Base-by-base conservation (phyloP, 2,888 invertebrate genomes). In the Plagiodera versicolora region DNA sequence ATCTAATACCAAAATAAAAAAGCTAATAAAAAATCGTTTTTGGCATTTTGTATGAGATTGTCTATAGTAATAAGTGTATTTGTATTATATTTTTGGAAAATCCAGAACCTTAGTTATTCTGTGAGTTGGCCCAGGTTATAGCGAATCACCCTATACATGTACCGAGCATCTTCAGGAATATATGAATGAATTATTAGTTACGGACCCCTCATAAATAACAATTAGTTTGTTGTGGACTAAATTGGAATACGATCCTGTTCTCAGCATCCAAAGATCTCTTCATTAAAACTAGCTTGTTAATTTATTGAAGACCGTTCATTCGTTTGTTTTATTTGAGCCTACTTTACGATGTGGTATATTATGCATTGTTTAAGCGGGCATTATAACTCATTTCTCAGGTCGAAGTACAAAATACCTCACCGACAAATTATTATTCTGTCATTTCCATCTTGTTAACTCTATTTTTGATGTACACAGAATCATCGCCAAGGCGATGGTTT, bases 151-250 rank as follows among this genome's bases (percentile, higher is more conserved):
- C 39, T 14, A 11, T 39, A 39, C 47, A 61, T 66, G 68, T 68
- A 70, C 54, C 56, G 65, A 67, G 69, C 67, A 60, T 58, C 39
- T 39, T 53, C 61, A 44, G 68, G 63, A 24, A 24, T 24, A 75
- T 73, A 73, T 72, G 73, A 74, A 75, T 76, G 75, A 76, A 75
- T 71, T 76, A 76, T 76, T 76, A 74, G 68, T 67, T 68, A 66
- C 65, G 66, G 64, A 54, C 18, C 67, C 57, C 65, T 49, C 74
- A 73, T 77, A 77, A 77, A 77, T 77, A 76, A 77, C 76, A 77
- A 77, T 77, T 77, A 76, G 75, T 72, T 74, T 67, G 70, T 73
- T 69, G 66, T 70, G 70, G 69, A 72, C 68, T 74, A 75, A 76
- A 75, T 75, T 74, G 74, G 73, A 72, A 71, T 72, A 73, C 72